Conservation (phyloP, 1,140 invertebrate genomes). For the Brachionus calyciflorus region DNA sequence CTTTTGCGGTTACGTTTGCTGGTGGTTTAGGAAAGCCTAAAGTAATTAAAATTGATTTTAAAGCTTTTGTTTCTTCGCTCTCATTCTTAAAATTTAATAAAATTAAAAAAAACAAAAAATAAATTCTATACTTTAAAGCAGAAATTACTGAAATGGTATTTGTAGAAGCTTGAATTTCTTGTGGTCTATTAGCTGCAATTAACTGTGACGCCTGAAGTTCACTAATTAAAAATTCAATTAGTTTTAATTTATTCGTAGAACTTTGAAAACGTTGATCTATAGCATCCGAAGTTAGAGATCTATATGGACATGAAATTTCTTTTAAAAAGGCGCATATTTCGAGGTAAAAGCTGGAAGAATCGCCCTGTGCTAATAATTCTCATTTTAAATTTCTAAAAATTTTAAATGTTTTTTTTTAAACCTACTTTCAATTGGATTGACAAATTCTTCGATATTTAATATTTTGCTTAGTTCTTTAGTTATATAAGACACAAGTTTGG, state of each 20-base stretch:
- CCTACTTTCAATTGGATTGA: conserved; percentile 42
- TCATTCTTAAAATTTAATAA: conserved; percentile 39
- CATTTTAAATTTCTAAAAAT: background rate
- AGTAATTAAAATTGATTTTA: conserved; percentile 11
- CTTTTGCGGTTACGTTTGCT: background rate
- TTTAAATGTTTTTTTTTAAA: background rate
- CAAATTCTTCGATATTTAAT: conserved; percentile 31
- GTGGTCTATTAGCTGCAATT: conserved; percentile 3
- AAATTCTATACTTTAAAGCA: too few species aligned
- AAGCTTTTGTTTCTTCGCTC: conserved; percentile 28
- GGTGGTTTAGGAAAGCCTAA: conserved; percentile 45
- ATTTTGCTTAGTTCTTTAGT: background rate
- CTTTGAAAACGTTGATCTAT: conserved; percentile 7
- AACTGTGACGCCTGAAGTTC: conserved; percentile 29
- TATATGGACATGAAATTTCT: conserved; percentile 24
- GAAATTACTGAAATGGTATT: background rate
- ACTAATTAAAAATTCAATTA: conserved; percentile 31
- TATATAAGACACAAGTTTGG: conserved; percentile 33
- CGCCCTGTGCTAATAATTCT: background rate
- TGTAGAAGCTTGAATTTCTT: background rate
- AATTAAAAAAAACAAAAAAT: too few species aligned
- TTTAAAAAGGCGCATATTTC: conserved; percentile 43
- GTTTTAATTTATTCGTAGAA: conserved; percentile 13
- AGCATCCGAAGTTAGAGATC: background rate
- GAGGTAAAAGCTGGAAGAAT: background rate